phyloP scores from a whole-genome alignment of 2,888 invertebrate genomes.

The Plagiodera versicolora region DNA sequence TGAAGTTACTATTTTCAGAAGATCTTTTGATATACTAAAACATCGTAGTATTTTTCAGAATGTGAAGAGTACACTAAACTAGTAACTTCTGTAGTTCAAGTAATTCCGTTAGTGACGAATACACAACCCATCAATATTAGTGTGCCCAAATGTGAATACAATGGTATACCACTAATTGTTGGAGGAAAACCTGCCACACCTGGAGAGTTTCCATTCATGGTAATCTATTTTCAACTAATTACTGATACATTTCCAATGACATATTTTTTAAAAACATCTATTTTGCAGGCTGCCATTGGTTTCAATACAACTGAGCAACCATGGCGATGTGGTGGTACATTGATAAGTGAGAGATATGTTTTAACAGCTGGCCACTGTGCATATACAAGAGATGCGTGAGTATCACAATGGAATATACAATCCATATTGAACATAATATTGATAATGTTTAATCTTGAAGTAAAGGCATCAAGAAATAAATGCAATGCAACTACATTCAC shows the following conservation, averaged over 20 bases:
- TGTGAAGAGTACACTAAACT: conserved; percentile 60
- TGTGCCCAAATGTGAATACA: conserved; percentile 58
- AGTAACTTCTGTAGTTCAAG: conserved; percentile 57
- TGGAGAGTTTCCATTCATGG: conserved; percentile 67
- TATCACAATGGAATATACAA: conserved; percentile 13
- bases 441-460: too few species aligned
- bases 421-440: too few species aligned
- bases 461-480: too few species aligned
- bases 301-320: conserved; percentile 44
- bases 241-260: not conserved
- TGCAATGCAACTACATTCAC: too few species aligned
- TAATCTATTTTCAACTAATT: conserved; percentile 43
- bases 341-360: conserved; percentile 59
- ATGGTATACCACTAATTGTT: conserved; percentile 60
- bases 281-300: conserved; percentile 53
- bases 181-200: conserved; percentile 60
- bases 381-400: conserved; percentile 42
- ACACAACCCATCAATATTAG: conserved; percentile 56
- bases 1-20: too few species aligned
- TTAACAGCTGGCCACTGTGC: conserved; percentile 65
- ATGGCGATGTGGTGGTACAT: conserved; percentile 60
- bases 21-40: too few species aligned
- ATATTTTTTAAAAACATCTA: not conserved
- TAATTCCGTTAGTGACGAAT: conserved; percentile 58
- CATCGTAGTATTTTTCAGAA: conserved; percentile 55